These are phyloP conservation scores for Sinella curviseta DNA, from an alignment of 1,140 invertebrate species.

Conservation along the genomic window DNA sequence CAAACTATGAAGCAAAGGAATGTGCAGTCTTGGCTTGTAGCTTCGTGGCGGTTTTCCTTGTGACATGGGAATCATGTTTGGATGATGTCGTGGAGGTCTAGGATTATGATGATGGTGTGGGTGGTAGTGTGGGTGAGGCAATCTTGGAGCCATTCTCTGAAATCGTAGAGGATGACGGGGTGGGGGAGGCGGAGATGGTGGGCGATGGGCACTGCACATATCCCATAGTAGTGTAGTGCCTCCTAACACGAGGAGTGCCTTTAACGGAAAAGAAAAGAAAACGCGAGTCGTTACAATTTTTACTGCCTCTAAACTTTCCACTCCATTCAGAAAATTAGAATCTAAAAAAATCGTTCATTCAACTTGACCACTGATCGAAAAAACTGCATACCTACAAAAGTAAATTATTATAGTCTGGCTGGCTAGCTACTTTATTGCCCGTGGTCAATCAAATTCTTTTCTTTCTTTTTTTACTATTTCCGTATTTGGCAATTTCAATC, in stretches of 20 bases:
- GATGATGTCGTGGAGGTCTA: neutral
- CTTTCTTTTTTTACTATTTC: no score
- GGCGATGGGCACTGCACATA: neutral
- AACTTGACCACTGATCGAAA: no score
- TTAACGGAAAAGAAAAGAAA: neutral
- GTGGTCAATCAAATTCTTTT: no score
- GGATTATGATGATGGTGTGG: constrained; percentile 2
- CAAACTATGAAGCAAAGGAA: neutral
- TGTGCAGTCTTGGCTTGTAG: neutral
- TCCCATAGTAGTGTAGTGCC: neutral
- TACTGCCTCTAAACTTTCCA: neutral
- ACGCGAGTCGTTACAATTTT: neutral
- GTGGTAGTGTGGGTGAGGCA: neutral
- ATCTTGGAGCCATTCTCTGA: neutral
- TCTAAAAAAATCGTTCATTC: neutral
- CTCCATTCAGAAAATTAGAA: neutral
- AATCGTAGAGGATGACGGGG: neutral
- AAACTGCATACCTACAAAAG: no score
- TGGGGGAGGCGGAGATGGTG: neutral
- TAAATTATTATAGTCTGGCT: no score
- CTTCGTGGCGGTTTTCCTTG: neutral
- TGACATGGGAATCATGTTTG: neutral
- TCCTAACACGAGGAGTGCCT: neutral
- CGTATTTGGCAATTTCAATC: no score
- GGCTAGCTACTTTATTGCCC: no score